A percentile compares a stretch with the other conserved stretches of the same genome.
phyloP scores from a whole-genome alignment of 1,140 invertebrate species.

The Hylaeus anthracinus region DNA sequence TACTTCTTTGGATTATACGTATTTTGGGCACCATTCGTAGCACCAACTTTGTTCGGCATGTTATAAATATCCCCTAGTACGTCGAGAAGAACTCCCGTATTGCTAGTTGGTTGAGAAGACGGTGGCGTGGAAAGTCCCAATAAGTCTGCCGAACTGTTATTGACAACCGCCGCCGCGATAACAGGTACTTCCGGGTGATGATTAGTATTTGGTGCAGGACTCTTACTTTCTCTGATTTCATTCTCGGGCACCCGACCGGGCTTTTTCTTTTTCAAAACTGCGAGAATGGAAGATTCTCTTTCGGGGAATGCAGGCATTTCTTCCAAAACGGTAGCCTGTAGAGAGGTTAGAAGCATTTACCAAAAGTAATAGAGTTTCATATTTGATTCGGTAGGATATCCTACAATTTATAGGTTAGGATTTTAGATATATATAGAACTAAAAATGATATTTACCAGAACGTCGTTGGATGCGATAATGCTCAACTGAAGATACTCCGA shows the following conservation, averaged over 20 bases:
- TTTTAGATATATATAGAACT: not conserved
- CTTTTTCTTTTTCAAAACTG: conserved; percentile 99
- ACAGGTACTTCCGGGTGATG: conserved; percentile 82
- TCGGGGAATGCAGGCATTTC: conserved; percentile 99
- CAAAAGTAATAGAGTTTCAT: not conserved
- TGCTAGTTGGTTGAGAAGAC: conserved; percentile 84
- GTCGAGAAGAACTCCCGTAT: conserved; percentile 91
- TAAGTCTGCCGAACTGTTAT: conserved; percentile 89
- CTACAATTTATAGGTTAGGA: too few relatives aligned
- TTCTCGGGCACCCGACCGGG: conserved; percentile 93
- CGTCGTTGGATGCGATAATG: conserved; percentile 97
- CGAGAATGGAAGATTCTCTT: conserved; percentile 98
- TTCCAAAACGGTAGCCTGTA: conserved; percentile 96
- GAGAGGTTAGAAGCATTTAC: not conserved
- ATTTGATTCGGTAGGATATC: not conserved
- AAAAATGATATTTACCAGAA: conserved; percentile 84
- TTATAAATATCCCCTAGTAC: conserved; percentile 94
- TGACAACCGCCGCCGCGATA: conserved; percentile 66
- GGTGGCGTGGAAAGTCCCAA: conserved; percentile 92
- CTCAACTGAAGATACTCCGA: conserved; percentile 99
- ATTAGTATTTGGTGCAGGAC: conserved; percentile 86
- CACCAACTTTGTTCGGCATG: conserved; percentile 83
- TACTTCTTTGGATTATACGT: conserved; percentile 93
- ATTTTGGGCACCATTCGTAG: conserved; percentile 83
- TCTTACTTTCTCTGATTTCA: conserved; percentile 90